These are phyloP conservation scores for Nebria ingens DNA, from an alignment of 1,140 invertebrate species.

Conservation along the genomic window DNA sequence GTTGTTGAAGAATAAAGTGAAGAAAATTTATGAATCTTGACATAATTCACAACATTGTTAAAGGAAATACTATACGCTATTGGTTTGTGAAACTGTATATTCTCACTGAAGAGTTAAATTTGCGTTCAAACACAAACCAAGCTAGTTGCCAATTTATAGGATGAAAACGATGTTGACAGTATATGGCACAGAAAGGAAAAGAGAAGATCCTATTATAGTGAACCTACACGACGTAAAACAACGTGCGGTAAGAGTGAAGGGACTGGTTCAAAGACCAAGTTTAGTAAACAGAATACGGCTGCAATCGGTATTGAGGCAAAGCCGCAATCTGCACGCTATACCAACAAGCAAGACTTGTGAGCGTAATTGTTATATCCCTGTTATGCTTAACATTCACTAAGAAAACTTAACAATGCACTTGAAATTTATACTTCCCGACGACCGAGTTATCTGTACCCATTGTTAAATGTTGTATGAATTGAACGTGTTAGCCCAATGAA, in stretches of 20 bases:
- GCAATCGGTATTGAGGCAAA: neutral
- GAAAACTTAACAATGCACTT: slow-evolving; percentile 7
- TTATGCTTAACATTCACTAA: neutral
- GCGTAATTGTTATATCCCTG: neutral
- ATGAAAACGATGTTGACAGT: no score
- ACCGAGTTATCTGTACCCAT: neutral
- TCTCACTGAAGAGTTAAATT: no score
- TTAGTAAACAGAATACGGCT: neutral
- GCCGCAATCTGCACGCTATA: neutral
- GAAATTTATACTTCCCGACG: slow-evolving; percentile 5
- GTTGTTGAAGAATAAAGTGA: no score
- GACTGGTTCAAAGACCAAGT: neutral
- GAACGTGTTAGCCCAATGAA: neutral
- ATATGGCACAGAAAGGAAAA: neutral
- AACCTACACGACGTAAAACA: no score
- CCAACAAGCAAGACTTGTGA: neutral
- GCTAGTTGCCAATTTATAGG: no score
- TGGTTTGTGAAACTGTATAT: no score
- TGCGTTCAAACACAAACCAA: no score
- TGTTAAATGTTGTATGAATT: slow-evolving; percentile 6
- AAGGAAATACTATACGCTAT: no score
- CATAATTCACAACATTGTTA: no score
- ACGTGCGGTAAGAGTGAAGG: neutral
- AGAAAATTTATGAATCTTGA: no score
- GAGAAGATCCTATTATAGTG: no score